Conservation (phyloP, 2,888 invertebrate genomes). For the Uropetala carovei region DNA sequence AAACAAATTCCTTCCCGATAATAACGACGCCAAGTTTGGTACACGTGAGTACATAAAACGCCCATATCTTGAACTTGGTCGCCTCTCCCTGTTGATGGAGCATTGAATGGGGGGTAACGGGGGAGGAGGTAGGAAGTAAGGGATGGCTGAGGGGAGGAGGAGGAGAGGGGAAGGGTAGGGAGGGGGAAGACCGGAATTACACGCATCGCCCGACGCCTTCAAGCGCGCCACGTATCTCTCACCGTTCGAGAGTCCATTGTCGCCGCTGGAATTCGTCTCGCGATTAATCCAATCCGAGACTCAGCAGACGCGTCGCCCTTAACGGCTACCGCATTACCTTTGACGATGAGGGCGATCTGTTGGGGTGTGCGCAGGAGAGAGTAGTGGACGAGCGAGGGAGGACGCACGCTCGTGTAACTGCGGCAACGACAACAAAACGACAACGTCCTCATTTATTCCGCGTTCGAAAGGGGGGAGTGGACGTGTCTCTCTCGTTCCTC, state of each 20-base stretch:
- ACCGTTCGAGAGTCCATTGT: neutral
- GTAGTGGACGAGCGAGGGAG: neutral
- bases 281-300: slow-evolving; percentile 43
- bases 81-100: too few species aligned
- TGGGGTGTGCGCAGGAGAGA: neutral
- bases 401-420: neutral
- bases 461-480: neutral
- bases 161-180: neutral
- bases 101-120: too few species aligned
- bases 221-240: neutral
- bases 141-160: too few species aligned
- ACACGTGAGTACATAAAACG: too few species aligned
- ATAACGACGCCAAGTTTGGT: too few species aligned
- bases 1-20: too few species aligned
- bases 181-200: too few species aligned
- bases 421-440: neutral
- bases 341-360: slow-evolving; percentile 1
- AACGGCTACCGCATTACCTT: slow-evolving; percentile 43
- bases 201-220: neutral
- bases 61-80: too few species aligned
- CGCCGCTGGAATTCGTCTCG: slow-evolving; percentile 7
- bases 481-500: neutral
- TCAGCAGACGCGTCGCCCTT: neutral
- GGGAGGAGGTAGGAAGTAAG: too few species aligned
- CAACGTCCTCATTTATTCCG: slow-evolving; percentile 35